Evolutionary conservation across 2,888 invertebrate genomes (phyloP).

Genomic region (Caenorhabditis sp.): DNA sequence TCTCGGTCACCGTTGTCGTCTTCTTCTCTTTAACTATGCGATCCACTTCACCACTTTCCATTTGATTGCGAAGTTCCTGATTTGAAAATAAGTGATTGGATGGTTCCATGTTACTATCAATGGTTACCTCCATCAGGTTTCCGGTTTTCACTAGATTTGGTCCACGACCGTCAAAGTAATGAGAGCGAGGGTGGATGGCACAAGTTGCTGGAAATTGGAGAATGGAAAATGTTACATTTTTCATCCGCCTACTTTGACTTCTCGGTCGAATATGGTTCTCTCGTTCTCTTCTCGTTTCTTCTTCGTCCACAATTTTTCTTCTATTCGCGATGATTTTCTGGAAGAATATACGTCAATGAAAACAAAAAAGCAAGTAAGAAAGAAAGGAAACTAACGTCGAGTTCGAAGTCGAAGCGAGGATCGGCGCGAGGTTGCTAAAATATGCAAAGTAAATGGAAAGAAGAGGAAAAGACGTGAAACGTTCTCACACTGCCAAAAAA

Average conservation of each 20-base stretch:
- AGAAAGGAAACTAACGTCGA: slow-evolving; percentile 55
- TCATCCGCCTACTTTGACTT: slow-evolving; percentile 15
- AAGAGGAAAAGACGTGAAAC: slow-evolving; percentile 6
- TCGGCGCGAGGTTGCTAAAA: slow-evolving; percentile 58
- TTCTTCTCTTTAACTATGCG: slow-evolving; percentile 72
- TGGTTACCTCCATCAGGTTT: slow-evolving; percentile 55
- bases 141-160: slow-evolving; percentile 9
- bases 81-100: slow-evolving; percentile 9
- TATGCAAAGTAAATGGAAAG: slow-evolving; percentile 43
- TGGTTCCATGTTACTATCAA: neutral
- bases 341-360: slow-evolving; percentile 14
- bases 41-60: slow-evolving; percentile 67
- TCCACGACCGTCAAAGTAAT: slow-evolving; percentile 43
- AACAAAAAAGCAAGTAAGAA: slow-evolving; percentile 7
- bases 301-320: slow-evolving; percentile 57
- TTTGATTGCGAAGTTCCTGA: slow-evolving; percentile 65
- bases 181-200: slow-evolving; percentile 4
- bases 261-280: slow-evolving; percentile 59
- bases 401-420: slow-evolving; percentile 60
- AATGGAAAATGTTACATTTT: neutral
- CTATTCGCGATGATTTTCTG: slow-evolving; percentile 58
- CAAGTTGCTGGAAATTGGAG: neutral
- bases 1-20: slow-evolving; percentile 74
- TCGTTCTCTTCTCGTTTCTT: slow-evolving; percentile 56
- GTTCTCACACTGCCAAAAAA: slow-evolving; percentile 58